Conservation (phyloP, 1,140 invertebrate genomes). For the Ylistrum balloti region DNA sequence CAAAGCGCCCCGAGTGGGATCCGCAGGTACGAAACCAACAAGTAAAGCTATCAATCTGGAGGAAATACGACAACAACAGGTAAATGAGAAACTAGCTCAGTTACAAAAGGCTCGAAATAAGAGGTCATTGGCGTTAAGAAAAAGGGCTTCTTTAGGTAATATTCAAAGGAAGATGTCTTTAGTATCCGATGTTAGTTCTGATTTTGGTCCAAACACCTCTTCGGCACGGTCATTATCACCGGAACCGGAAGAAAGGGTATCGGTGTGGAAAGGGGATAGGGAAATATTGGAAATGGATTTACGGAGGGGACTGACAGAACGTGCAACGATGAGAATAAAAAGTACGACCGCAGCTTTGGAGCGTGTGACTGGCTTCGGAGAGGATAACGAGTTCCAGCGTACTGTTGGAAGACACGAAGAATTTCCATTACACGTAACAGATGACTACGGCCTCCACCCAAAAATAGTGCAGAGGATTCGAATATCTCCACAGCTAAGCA, state of each 20-base stretch:
- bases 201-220: slow-evolving; percentile 47
- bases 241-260: slow-evolving; percentile 55
- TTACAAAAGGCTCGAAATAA: slow-evolving; percentile 48
- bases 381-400: slow-evolving; percentile 63
- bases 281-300: slow-evolving; percentile 74
- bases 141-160: not conserved
- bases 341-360: slow-evolving; percentile 68
- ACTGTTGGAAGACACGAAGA: slow-evolving; percentile 63
- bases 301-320: slow-evolving; percentile 69
- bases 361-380: slow-evolving; percentile 71
- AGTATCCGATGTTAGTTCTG: slow-evolving; percentile 47
- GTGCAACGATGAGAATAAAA: slow-evolving; percentile 69
- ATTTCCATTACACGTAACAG: slow-evolving; percentile 67
- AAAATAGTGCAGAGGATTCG: slow-evolving; percentile 73
- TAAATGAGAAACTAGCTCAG: slow-evolving; percentile 52
- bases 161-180: not conserved
- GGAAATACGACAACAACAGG: slow-evolving; percentile 59
- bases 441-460: slow-evolving; percentile 66
- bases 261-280: slow-evolving; percentile 72
- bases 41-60: slow-evolving; percentile 68
- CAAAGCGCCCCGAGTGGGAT: slow-evolving; percentile 52
- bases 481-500: slow-evolving; percentile 75
- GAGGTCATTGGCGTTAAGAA: slow-evolving; percentile 23
- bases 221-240: slow-evolving; percentile 45
- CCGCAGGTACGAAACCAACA: slow-evolving; percentile 60